phyloP scores from a whole-genome alignment of 1,140 invertebrate genomes.

The Drosophila paulistorum region DNA sequence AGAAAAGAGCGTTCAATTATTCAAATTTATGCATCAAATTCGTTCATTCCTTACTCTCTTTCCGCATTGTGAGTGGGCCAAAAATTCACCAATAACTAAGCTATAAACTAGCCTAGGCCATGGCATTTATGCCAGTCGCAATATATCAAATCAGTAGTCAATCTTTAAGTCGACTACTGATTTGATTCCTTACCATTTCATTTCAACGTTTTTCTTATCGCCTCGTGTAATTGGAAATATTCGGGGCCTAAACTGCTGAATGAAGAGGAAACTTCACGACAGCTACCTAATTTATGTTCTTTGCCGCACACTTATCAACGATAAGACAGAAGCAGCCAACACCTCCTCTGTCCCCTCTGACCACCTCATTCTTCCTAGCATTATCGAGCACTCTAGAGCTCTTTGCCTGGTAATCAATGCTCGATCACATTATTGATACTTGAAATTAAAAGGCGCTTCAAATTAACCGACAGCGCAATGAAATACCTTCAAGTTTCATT shows the following conservation, averaged over 20 bases:
- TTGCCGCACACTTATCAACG: conserved; percentile 18
- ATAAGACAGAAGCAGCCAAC: conserved; percentile 27
- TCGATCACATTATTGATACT: conserved; percentile 48
- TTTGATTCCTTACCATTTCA: conserved; percentile 59
- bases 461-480: not conserved
- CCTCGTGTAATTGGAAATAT: conserved; percentile 52
- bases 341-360: too few species aligned
- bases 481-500: not conserved
- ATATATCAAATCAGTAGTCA: conserved; percentile 58
- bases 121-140: conserved; percentile 53
- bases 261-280: conserved; percentile 6
- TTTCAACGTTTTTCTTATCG: conserved; percentile 44
- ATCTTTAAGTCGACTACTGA: conserved; percentile 56
- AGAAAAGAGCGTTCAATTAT: not conserved
- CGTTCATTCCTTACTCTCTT: not conserved
- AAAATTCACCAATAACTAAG: conserved; percentile 54
- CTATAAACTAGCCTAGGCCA: conserved; percentile 7
- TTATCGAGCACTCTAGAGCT: too few species aligned
- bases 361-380: too few species aligned
- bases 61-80: conserved; percentile 29
- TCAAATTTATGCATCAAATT: not conserved
- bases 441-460: conserved; percentile 45
- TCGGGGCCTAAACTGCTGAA: conserved; percentile 15
- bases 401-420: not conserved
- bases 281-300: conserved; percentile 44